Base-by-base conservation (phyloP, 2,888 invertebrate species). In the Antheraea assamensis region DNA sequence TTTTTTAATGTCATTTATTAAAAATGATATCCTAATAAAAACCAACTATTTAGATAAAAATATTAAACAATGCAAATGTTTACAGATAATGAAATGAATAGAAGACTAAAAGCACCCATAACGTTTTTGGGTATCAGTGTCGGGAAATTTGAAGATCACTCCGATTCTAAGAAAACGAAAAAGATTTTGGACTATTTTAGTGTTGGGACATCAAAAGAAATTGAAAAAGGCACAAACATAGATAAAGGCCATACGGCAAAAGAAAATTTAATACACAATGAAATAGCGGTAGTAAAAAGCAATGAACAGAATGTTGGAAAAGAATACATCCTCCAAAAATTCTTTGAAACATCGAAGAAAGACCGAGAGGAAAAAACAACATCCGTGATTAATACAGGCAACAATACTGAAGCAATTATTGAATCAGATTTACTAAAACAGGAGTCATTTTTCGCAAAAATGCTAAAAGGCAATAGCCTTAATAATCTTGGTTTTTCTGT, bases 121-220 rank as follows among this genome's bases (percentile, higher is more conserved):
- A 96, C 95, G 76, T 96, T 96, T 87, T 89, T 98, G 27, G 97
- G 97, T 0, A 94, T 98, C n/a, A 97, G 97, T 84, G 97, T 96
- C 21, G 96, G 97, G 0, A 97, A 98, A 87, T 98, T 98, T 89
- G 96, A 96, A 87, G 95, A 96, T 71, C 88, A 90, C 72, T 78
- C 90, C 72, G 93, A 95, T 17, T 87, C 74, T 74, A 95, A 95
- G 76, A 96, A 95, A 85, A 95, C 92, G 13, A 95, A 91, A 78
- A 95, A 94, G 74, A 95, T 96, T 70, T 90, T 95, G 68, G 93
- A 95, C 74, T 96, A 96, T 88, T 96, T 96, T 82, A 91, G 91
- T 79, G 93, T 88, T 76, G 88, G 89, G 47, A 70, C 88, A 71
- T 90, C 90, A 73, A 92, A 89, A 82, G 84, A 85, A 49, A 71